Conservation (phyloP, 2,888 invertebrate species). For the Caenorhabditis sp. region DNA sequence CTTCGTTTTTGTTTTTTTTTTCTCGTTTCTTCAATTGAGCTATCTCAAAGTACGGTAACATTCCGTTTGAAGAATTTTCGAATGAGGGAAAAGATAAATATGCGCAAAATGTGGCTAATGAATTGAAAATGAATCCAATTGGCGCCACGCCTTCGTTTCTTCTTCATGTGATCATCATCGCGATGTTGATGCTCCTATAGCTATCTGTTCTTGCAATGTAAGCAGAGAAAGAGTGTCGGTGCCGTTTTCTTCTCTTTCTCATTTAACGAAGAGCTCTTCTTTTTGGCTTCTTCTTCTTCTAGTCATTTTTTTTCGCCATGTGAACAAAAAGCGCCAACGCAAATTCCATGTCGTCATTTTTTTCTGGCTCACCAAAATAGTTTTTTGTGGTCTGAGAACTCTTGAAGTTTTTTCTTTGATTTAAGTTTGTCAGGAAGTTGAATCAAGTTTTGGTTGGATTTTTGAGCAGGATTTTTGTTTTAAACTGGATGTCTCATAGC, state of each 20-base stretch:
- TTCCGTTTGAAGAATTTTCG: too few relatives aligned
- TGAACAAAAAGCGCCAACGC: neutral
- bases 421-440: too few relatives aligned
- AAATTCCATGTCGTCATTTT: neutral
- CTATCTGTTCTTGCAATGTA: neutral
- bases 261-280: conserved; percentile 2
- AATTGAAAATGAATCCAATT: conserved; percentile 47
- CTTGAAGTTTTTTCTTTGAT: neutral
- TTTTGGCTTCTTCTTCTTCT: conserved; percentile 3
- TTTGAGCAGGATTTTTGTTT: too few relatives aligned
- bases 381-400: neutral
- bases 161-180: neutral
- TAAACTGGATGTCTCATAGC: too few relatives aligned
- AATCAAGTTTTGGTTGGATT: too few relatives aligned
- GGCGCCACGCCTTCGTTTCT: conserved; percentile 23
- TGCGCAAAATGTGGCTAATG: conserved; percentile 21
- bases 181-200: neutral
- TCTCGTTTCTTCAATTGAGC: too few relatives aligned
- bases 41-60: too few relatives aligned
- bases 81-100: neutral
- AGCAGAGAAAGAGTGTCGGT: neutral
- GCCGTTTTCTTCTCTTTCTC: neutral
- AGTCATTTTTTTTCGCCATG: neutral
- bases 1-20: too few relatives aligned
- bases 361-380: neutral